Conservation (phyloP, 2,113 vertebrate species). For the Pluvianellus socialis region DNA sequence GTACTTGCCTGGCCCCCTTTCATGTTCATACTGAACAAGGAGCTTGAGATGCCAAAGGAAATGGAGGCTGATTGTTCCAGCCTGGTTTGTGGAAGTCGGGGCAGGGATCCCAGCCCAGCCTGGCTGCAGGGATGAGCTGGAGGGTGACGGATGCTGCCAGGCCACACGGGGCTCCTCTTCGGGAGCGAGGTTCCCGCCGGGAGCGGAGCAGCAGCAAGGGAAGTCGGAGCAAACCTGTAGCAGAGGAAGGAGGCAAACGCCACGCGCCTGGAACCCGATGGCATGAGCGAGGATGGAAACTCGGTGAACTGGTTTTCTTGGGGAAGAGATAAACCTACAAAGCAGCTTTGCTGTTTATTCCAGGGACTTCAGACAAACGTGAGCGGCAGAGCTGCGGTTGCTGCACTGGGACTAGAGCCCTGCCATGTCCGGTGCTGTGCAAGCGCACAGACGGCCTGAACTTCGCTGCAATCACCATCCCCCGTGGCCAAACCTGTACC, state of each 20-base stretch:
- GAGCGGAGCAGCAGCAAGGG: not conserved
- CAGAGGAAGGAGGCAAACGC: not conserved
- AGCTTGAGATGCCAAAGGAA: not conserved
- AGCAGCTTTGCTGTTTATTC: not conserved
- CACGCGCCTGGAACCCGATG: not conserved
- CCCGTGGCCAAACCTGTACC: fast-evolving
- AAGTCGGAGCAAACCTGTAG: not conserved
- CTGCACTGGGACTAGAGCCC: not conserved
- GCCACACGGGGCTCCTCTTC: not conserved
- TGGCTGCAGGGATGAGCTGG: not conserved
- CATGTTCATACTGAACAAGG: not conserved
- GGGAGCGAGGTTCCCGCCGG: fast-evolving
- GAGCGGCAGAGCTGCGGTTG: not conserved
- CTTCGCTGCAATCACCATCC: not conserved
- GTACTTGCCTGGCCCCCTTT: not conserved
- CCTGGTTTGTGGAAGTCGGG: not conserved
- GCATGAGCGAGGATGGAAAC: not conserved
- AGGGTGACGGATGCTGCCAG: not conserved
- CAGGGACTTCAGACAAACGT: not conserved
- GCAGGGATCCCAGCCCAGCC: not conserved
- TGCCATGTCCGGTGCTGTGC: too few species aligned
- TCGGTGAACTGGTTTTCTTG: not conserved
- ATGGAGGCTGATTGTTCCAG: not conserved
- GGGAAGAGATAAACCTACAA: not conserved
- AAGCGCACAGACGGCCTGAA: not conserved